Evolutionary conservation across 2,888 invertebrate genomes (phyloP), one percentile per base, ranked within the genome.

Genomic region (Ceraclea dissimilis): DNA sequence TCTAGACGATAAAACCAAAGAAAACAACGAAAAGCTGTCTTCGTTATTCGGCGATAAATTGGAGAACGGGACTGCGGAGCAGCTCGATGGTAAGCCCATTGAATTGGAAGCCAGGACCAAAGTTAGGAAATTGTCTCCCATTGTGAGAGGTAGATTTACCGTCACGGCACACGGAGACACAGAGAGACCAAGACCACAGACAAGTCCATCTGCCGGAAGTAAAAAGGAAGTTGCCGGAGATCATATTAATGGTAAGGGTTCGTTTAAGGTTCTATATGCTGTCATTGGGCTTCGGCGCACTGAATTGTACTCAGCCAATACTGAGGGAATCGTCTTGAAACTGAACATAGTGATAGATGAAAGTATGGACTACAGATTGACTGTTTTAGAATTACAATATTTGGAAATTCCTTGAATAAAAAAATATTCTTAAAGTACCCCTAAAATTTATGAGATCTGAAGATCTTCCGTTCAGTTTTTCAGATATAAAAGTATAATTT

Each of bases 121-220:
- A 60, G 73, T 70, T 43, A 68, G 76, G 60, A 78, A 77, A 58
- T 58, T 78, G 49, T 76, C 77, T 1, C 77, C 77, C 1, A 73
- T 77, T 5, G 69, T 71, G 0, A 67, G 69, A 58, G 71, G 68
- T 46, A 70, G 66, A 60, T 54, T 57, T 18, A 48, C 50, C 16
- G 48, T 51, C 11, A 31, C 26, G 18, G 68, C 66, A 31, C 43
- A 18, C 6, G 43, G 44, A 43, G 44, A 50, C 34, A n/a, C n/a
- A n/a, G 56, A 54, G 50, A 70, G 67, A 0, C 10, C 6, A 57
- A 67, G 75, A 5, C 76, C 77, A 1, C 76, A 76, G 75, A 52
- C 57, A 0, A 77, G 76, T 63, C 77, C 77, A 59, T 21, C 43
- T 5, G 13, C 13, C 13, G 16, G 39, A 4, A 39, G 8, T 39